Evolutionary conservation across 2,113 vertebrate genomes (phyloP), one percentile per base, ranked within the genome.

Genomic region (Ornithorhynchus anatinus): DNA sequence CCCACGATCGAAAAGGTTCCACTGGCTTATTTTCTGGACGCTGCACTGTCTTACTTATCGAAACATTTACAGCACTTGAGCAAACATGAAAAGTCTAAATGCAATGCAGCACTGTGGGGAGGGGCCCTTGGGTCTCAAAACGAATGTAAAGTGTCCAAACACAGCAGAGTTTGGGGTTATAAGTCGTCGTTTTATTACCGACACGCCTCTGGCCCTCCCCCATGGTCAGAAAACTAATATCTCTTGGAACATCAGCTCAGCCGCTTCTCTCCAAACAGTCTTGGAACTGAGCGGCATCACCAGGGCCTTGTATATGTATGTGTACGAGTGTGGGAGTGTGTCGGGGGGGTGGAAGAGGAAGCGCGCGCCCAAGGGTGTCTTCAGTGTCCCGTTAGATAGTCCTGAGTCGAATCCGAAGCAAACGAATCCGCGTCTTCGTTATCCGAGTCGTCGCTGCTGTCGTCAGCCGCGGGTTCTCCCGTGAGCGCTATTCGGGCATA

Each of bases 351-450:
- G n/a, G n/a, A n/a, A n/a, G n/a, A n/a, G n/a, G n/a, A n/a, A n/a
- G n/a, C n/a, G n/a, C n/a, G n/a, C n/a, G n/a, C n/a, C 42, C 42
- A 44, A 44, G n/a, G 48, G 31, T 17, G n/a, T n/a, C 15, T 67
- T 96, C 89, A 99, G 85, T 99, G 98, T 61, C 97, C 97, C 1
- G 96, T 99, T 66, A 99, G 80, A 81, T 99, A 99, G 86, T 99
- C 98, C 82, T 99, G 98, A 0, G 98, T 99, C 16, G 98, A 99
- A 84, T 99, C 98, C 0, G 98, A 99, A 35, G 97, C 98, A 61
- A 99, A 99, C 2, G 98, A 99, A 82, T 99, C 98, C 0, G 94
- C 96, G n/a, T 99, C 98, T 78, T 99, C 98, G 2, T 99, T 99
- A 67, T 99, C 97, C 0, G 97, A 98, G 90, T 97, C 96, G 0